Evolutionary conservation across 1,140 invertebrate genomes (phyloP).

Genomic region (Mercenaria mercenaria): DNA sequence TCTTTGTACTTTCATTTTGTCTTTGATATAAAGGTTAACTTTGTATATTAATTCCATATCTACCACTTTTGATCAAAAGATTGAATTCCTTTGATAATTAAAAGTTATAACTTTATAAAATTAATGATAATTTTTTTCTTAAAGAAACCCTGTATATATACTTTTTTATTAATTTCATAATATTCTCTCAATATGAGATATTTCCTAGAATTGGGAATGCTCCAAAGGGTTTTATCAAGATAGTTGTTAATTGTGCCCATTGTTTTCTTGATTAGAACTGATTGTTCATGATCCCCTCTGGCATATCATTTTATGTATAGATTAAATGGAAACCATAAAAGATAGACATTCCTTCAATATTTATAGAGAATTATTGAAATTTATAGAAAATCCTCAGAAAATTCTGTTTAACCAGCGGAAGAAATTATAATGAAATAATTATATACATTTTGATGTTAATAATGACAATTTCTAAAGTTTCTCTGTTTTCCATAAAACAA

Average conservation of each 20-base stretch:
- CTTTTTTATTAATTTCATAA: background rate
- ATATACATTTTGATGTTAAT: no score
- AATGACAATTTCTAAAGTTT: no score
- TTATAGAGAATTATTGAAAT: slow-evolving; percentile 12
- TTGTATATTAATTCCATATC: no score
- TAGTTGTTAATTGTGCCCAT: slow-evolving; percentile 21
- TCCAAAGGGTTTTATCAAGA: background rate
- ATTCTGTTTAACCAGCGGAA: background rate
- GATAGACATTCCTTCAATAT: background rate
- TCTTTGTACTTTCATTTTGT: no score
- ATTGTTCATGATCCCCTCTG: background rate
- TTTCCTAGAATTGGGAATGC: background rate
- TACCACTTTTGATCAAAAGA: no score
- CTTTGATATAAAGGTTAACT: no score
- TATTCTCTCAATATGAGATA: background rate
- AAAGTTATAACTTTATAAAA: no score
- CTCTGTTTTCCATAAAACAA: no score
- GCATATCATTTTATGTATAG: slow-evolving; percentile 26
- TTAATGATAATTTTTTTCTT: no score
- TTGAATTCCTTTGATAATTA: no score
- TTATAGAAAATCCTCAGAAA: background rate
- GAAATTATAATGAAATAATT: background rate
- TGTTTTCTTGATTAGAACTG: background rate
- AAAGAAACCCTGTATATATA: no score
- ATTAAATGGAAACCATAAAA: slow-evolving; percentile 9